Evolutionary conservation across 2,797 vertebrate species (phyloP).

Genomic region (Scyliorhinus canicula): DNA sequence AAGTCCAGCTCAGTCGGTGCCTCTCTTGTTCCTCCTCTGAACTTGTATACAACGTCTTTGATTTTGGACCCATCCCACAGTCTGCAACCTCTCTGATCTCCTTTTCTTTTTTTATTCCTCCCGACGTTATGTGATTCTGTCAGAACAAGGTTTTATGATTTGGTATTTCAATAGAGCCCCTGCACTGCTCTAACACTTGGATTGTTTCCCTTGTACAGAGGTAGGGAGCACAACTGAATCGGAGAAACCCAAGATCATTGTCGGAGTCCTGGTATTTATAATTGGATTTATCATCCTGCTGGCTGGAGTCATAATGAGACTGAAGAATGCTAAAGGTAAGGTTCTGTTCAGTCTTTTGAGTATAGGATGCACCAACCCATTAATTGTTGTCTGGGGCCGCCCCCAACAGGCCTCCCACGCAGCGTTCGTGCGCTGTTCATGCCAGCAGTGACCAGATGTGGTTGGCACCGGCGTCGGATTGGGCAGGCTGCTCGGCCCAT

Average conservation of each 20-base stretch:
- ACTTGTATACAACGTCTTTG: neutral
- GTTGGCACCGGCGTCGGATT: too few relatives aligned
- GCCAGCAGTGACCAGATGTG: too few relatives aligned
- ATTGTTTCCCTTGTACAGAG: neutral
- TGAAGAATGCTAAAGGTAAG: conserved; percentile 27
- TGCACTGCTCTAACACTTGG: neutral
- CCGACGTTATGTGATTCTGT: too few relatives aligned
- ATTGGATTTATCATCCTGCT: conserved; percentile 7
- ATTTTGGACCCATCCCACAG: too few relatives aligned
- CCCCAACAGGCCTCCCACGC: too few relatives aligned
- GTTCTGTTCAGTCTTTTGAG: neutral
- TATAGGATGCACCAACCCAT: neutral
- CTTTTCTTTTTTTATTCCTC: too few relatives aligned
- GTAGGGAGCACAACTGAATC: neutral
- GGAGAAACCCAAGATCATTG: conserved; percentile 2
- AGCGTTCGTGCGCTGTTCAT: too few relatives aligned
- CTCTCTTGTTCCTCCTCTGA: neutral
- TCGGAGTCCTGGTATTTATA: neutral
- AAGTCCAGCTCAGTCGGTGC: neutral
- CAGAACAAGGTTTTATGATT: too few relatives aligned
- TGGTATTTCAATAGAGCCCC: neutral
- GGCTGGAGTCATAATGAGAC: conserved; percentile 9
- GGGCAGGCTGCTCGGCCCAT: too few relatives aligned
- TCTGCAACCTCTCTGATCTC: too few relatives aligned
- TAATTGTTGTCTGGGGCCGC: neutral